phyloP scores from a whole-genome alignment of 2,113 vertebrate species.

The Passerina amoena region DNA sequence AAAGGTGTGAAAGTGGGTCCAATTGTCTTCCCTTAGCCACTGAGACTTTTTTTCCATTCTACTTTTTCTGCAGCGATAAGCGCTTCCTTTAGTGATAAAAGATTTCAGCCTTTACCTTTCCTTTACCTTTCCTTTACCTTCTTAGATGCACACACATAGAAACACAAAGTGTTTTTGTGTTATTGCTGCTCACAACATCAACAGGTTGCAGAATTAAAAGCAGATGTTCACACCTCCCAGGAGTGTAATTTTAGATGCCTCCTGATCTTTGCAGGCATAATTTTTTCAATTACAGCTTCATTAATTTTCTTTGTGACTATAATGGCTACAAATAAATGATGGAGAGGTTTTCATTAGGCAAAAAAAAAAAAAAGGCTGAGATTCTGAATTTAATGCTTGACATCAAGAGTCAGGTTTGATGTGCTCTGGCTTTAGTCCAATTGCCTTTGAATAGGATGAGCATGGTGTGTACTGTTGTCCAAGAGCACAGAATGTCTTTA shows the following conservation, averaged over 20 bases:
- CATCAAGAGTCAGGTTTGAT: neutral
- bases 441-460: neutral
- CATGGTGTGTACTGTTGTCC: fast-evolving
- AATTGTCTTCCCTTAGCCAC: neutral
- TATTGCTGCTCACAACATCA: neutral
- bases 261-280: neutral
- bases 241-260: neutral
- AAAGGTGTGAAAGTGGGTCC: neutral
- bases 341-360: neutral
- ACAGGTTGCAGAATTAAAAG: neutral
- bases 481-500: neutral
- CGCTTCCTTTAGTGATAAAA: neutral
- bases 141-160: neutral
- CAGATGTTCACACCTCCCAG: slow-evolving; percentile 8
- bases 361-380: neutral
- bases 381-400: neutral
- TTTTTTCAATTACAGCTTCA: neutral
- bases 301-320: neutral
- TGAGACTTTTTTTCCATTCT: neutral
- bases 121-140: neutral
- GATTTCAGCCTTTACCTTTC: neutral
- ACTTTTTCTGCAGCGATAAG: neutral
- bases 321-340: neutral
- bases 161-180: neutral
- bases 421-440: neutral